Conservation (phyloP, 2,113 vertebrate species). For the Phaetusa simplex region DNA sequence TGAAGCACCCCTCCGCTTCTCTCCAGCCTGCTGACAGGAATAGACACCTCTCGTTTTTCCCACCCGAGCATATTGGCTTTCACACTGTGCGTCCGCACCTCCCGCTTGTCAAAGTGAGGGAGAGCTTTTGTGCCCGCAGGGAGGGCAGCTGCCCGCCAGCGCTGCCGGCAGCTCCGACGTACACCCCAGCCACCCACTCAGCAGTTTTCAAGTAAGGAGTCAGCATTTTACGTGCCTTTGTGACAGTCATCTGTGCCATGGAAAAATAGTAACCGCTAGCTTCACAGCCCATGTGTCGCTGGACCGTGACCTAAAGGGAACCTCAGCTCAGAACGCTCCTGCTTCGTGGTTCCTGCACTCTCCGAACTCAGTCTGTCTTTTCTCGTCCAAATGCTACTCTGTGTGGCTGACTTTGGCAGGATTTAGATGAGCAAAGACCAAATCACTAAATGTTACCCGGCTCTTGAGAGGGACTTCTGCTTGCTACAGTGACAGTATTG, state of each 20-base stretch:
- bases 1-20: neutral
- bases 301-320: neutral
- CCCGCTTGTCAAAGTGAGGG: neutral
- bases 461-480: neutral
- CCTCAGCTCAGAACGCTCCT: neutral
- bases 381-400: accelerated
- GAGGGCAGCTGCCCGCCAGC: neutral
- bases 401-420: neutral
- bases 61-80: neutral
- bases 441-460: neutral
- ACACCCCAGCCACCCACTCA: neutral
- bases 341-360: neutral
- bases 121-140: neutral
- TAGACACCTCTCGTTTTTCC: neutral
- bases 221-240: neutral
- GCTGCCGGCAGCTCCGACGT: neutral
- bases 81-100: accelerated
- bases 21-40: neutral
- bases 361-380: neutral
- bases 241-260: neutral
- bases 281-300: neutral
- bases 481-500: neutral
- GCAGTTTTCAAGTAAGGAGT: neutral
- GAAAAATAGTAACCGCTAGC: neutral
- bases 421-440: neutral